A percentile compares a stretch with the other conserved stretches of the same genome.
Conservation (phyloP, 2,888 invertebrate species). For the Leptinotarsa peninsularis region DNA sequence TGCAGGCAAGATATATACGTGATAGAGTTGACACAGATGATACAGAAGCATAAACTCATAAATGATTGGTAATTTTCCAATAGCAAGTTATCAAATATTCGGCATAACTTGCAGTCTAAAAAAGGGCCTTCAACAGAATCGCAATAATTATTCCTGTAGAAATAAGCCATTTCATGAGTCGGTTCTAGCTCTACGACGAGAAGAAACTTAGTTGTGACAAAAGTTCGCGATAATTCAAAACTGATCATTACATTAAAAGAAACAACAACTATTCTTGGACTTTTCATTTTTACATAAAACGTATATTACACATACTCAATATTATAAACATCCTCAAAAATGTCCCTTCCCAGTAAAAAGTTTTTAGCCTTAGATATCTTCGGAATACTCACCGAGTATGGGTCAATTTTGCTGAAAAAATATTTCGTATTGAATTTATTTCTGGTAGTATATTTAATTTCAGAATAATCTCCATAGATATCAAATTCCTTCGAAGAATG, state of each 20-base stretch:
- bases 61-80: no score
- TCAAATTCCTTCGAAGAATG: background rate
- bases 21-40: no score
- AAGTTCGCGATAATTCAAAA: no score
- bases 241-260: background rate
- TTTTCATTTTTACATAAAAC: background rate
- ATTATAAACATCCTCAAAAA: background rate
- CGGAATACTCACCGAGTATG: conserved; percentile 16
- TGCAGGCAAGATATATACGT: no score
- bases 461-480: conserved; percentile 12
- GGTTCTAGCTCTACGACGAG: no score
- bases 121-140: no score
- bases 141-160: no score
- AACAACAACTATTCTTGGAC: background rate
- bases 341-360: conserved; percentile 21
- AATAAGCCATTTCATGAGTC: no score
- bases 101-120: no score
- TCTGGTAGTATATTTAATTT: conserved; percentile 33
- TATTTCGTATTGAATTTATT: conserved; percentile 35
- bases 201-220: no score
- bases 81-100: no score
- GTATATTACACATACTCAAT: background rate
- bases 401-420: conserved; percentile 37
- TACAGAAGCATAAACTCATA: no score
- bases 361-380: conserved; percentile 22